Evolutionary conservation across 2,113 vertebrate genomes (phyloP).

Genomic region (Epinephelus fuscoguttatus): DNA sequence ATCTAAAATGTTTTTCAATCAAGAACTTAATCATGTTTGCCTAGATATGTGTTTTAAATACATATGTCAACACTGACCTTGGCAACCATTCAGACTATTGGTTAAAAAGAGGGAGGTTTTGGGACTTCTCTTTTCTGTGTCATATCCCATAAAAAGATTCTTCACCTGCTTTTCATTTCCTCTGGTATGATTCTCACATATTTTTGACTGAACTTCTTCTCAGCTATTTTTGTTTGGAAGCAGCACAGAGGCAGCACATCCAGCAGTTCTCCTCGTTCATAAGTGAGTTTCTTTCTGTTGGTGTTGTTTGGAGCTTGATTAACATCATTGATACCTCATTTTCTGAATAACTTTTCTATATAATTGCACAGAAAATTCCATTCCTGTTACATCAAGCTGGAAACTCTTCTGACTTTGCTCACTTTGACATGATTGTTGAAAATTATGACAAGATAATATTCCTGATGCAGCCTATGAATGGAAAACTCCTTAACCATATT

Average conservation of each 20-base stretch:
- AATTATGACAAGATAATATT: no score
- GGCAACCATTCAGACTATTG: no score
- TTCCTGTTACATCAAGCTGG: no score
- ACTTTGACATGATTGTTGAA: no score
- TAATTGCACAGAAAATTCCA: no score
- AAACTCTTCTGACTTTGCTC: no score
- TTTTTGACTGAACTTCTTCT: not conserved
- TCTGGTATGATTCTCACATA: no score
- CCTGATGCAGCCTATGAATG: no score
- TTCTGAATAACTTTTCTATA: not conserved
- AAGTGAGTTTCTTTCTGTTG: not conserved
- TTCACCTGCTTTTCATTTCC: slow-evolving; percentile 10
- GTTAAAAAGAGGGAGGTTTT: not conserved
- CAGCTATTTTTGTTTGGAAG: not conserved
- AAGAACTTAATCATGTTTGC: no score
- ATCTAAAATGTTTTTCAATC: no score
- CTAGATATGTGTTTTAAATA: no score
- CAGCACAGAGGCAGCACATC: not conserved
- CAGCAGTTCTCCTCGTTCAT: not conserved
- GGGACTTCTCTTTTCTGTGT: not conserved
- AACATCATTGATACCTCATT: not conserved
- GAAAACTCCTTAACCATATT: not conserved
- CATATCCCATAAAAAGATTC: not conserved
- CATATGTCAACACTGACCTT: no score
- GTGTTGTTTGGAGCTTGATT: not conserved